Evolutionary conservation across 2,797 vertebrate species (phyloP).

Genomic region (Trematomus bernacchii): DNA sequence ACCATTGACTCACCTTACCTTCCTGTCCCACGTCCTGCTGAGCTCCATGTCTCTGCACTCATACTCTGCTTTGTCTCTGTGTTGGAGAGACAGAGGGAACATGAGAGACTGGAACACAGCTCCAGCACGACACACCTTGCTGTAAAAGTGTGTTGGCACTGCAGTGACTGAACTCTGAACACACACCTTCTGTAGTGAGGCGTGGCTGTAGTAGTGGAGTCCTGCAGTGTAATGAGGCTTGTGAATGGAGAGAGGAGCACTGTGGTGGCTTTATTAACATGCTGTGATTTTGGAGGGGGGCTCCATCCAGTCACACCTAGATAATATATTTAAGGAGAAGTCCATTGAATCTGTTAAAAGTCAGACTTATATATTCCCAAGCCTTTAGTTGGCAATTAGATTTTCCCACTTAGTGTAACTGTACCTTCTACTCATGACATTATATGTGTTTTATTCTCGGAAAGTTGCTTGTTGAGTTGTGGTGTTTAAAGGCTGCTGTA

Average conservation of each 20-base stretch:
- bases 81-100: conserved; percentile 32
- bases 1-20: too few relatives aligned
- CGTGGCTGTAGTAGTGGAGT: conserved; percentile 44
- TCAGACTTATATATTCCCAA: background rate
- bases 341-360: background rate
- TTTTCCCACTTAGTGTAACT: too few relatives aligned
- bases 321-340: conserved; percentile 11
- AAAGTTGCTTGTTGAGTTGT: background rate
- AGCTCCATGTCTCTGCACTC: background rate
- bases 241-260: conserved; percentile 55
- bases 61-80: conserved; percentile 22
- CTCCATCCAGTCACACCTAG: background rate
- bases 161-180: conserved; percentile 65
- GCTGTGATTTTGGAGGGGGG: conserved; percentile 38
- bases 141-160: conserved; percentile 58
- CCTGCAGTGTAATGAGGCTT: conserved; percentile 57
- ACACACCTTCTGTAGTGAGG: conserved; percentile 36
- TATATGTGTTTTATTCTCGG: background rate
- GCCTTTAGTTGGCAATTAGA: too few relatives aligned
- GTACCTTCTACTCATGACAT: too few relatives aligned
- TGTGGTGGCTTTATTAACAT: conserved; percentile 48
- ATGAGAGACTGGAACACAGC: conserved; percentile 1
- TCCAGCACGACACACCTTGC: conserved; percentile 69
- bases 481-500: background rate
- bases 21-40: too few relatives aligned